Evolutionary conservation across 2,113 vertebrate genomes (phyloP), one percentile per base, ranked within the genome.

Genomic region (Stegostoma tigrinum): DNA sequence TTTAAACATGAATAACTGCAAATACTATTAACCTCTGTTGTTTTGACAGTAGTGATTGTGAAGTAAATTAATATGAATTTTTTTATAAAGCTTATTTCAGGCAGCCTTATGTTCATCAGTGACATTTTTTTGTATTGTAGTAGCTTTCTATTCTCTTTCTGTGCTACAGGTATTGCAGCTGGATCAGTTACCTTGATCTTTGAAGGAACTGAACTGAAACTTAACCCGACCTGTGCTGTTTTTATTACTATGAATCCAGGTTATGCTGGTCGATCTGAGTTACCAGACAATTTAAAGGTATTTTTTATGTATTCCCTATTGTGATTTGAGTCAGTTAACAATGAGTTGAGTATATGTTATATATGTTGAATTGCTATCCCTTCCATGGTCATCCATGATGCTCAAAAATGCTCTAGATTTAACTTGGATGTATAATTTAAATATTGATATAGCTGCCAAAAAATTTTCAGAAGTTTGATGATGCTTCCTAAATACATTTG

Each of bases 241-340:
- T 99, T 99, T 96, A 99, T 99, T 96, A 99, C 98, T 0, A 99
- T 99, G 98, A 99, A 99, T 96, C 99, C 99, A 34, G 99, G 98
- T 21, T 99, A 99, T 75, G 98, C 99, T 2, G 98, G 99, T 0
- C 98, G 98, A 21, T 99, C 98, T 45, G 98, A 99, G 96, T 98
- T 99, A 42, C 99, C 98, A 6, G 98, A 99, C 96, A 99, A 99
- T 96, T 98, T 99, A 45, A 99, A 99, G 98, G 98, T 98, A 64
- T 12, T 95, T 48, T n/a, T 17, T 55, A 34, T 2, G 23, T 38
- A 95, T 95, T 75, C 68, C 38, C 27, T 95, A 7, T 14, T 23
- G 70, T 72, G 45, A 10, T 95, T 70, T 95, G 38, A 2, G 4
- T 45, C 7, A 48, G 5, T 24, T 95, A 23, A 10, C 67, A 94